These are phyloP conservation scores for Eclectus roratus DNA, from an alignment of 2,113 vertebrate genomes.

Conservation along the genomic window DNA sequence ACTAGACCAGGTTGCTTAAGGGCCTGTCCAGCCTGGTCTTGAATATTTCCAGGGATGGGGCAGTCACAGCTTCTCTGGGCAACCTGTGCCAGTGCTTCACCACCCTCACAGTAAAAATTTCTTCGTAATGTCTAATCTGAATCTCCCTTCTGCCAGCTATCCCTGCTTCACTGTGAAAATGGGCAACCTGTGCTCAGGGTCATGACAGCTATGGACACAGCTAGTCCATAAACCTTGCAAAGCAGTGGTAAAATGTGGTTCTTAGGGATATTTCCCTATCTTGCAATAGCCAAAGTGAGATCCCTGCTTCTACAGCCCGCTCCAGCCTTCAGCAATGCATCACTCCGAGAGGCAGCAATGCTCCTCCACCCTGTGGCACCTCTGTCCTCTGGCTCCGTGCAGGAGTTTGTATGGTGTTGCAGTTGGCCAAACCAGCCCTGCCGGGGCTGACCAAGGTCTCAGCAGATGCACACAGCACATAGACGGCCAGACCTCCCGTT, in stretches of 20 bases:
- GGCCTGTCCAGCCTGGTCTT: not conserved
- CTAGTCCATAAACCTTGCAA: not conserved
- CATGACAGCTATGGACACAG: not conserved
- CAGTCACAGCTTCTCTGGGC: not conserved
- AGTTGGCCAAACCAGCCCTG: not conserved
- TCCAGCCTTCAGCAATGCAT: not conserved
- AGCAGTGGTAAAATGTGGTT: not conserved
- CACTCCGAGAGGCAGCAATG: not conserved
- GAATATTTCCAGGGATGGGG: not conserved
- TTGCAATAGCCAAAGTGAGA: not conserved
- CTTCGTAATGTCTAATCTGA: not conserved
- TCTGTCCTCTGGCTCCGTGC: not conserved
- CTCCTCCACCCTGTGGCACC: accelerated
- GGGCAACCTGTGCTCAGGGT: not conserved
- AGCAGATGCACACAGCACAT: accelerated
- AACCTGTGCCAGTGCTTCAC: not conserved
- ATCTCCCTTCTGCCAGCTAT: not conserved
- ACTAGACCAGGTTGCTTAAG: not conserved
- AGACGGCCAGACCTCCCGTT: not conserved
- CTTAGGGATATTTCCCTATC: not conserved
- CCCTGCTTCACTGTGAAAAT: not conserved
- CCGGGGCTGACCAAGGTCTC: not conserved
- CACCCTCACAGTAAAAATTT: not conserved
- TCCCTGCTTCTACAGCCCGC: not conserved
- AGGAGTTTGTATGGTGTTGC: not conserved